Percentiles rank a stretch among this genome's conserved stretches.
Conservation (phyloP, 2,888 invertebrate genomes). For the Drosophila nr. perissopoda region DNA sequence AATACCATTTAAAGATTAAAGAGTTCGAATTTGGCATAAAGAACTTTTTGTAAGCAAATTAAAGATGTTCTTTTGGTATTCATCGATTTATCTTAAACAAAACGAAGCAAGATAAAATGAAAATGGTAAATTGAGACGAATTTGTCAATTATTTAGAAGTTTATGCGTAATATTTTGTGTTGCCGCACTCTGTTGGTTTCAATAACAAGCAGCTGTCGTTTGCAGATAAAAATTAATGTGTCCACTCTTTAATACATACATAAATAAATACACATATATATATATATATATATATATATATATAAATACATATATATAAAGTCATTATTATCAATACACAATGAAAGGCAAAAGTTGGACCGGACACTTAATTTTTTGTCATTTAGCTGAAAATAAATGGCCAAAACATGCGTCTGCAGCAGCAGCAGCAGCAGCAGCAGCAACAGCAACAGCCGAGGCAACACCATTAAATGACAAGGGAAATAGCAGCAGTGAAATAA, state of each 20-base stretch:
- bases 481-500: neutral
- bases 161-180: constrained; percentile 14
- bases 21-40: neutral
- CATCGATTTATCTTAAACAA: neutral
- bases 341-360: constrained; percentile 58
- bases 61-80: neutral
- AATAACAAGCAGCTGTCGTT: constrained; percentile 59
- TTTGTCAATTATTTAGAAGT: constrained; percentile 4
- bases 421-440: constrained; percentile 11
- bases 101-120: neutral
- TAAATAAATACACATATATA: constrained; percentile 8
- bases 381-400: constrained; percentile 73
- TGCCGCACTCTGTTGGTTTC: constrained; percentile 20
- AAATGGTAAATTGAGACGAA: constrained; percentile 7
- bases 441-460: neutral
- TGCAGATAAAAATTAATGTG: constrained; percentile 73
- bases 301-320: constrained; percentile 19
- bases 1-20: neutral
- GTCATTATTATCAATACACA: constrained; percentile 74
- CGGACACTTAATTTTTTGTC: constrained; percentile 71
- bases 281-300: constrained; percentile 13
- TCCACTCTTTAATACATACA: constrained; percentile 23
- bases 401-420: constrained; percentile 57
- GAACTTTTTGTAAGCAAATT: neutral
- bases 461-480: constrained; percentile 16